Percentiles rank a stretch among this genome's conserved stretches.
Evolutionary conservation across 2,888 invertebrate genomes (phyloP).

Genomic region (Hecatera dysodea): DNA sequence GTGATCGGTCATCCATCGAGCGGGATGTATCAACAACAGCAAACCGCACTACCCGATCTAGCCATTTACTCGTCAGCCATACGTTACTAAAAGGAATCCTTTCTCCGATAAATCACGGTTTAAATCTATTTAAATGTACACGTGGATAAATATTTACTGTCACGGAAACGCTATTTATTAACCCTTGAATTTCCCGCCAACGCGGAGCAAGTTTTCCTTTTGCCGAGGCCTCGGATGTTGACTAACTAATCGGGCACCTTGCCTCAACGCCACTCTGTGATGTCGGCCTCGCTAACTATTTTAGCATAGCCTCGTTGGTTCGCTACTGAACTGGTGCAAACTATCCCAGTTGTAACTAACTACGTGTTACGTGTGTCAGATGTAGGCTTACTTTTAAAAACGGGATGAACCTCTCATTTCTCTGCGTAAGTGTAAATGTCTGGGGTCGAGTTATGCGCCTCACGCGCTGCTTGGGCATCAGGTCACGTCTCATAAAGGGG

Average conservation of each 20-base stretch:
- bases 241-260: slow-evolving; percentile 47
- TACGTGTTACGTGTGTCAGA: slow-evolving; percentile 28
- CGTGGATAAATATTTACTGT: slow-evolving; percentile 56
- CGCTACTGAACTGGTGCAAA: slow-evolving; percentile 35
- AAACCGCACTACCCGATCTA: slow-evolving; percentile 35
- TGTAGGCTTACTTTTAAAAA: slow-evolving; percentile 48
- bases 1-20: slow-evolving; percentile 56
- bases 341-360: slow-evolving; percentile 4
- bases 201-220: slow-evolving; percentile 49
- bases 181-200: slow-evolving; percentile 30
- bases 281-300: slow-evolving; percentile 43
- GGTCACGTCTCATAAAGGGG: slow-evolving; percentile 85
- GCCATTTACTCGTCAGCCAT: slow-evolving; percentile 47
- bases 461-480: slow-evolving; percentile 75
- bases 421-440: slow-evolving; percentile 66
- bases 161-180: slow-evolving; percentile 45
- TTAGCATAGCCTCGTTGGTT: slow-evolving; percentile 32
- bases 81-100: slow-evolving; percentile 44
- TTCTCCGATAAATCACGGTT: slow-evolving; percentile 53
- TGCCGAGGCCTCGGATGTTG: slow-evolving; percentile 39
- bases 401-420: slow-evolving; percentile 57
- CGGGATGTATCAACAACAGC: slow-evolving; percentile 49
- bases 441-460: slow-evolving; percentile 69
- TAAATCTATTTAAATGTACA: slow-evolving; percentile 54
- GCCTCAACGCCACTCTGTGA: slow-evolving; percentile 50